Percentiles rank a stretch among this genome's conserved stretches.
These are phyloP conservation scores for Macrochelys suwanniensis DNA, from an alignment of 2,797 vertebrate genomes.

Conservation along the genomic window DNA sequence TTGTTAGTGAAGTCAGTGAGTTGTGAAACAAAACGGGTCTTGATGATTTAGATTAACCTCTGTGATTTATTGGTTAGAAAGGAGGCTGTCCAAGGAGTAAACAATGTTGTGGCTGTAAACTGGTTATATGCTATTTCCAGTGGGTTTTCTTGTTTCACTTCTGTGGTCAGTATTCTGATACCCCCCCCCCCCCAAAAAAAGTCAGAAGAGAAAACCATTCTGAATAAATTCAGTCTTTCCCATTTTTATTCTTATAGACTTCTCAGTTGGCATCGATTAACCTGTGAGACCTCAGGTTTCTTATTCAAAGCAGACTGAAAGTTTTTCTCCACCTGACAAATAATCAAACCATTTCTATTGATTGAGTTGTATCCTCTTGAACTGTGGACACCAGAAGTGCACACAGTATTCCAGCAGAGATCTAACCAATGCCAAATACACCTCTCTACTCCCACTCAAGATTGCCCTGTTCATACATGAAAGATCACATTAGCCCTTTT, in stretches of 20 bases:
- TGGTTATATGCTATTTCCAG: not conserved
- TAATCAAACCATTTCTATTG: not conserved
- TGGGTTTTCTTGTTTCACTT: not conserved
- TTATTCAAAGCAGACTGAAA: not conserved
- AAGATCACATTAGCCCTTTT: not conserved
- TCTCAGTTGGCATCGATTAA: not conserved
- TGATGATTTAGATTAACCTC: not conserved
- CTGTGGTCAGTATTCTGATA: not conserved
- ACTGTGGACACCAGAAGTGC: not conserved
- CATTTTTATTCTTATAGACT: not conserved
- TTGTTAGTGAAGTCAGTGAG: not conserved
- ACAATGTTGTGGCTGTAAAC: not conserved
- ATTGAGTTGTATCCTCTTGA: not conserved
- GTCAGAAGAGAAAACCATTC: not conserved
- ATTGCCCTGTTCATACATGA: not conserved
- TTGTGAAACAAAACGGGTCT: not conserved
- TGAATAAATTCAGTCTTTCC: not conserved
- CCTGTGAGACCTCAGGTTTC: accelerated
- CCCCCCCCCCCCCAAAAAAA: not conserved
- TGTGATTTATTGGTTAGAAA: not conserved
- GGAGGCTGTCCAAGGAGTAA: not conserved
- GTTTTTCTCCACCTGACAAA: not conserved
- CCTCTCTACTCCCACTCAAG: not conserved
- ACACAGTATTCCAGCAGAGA: not conserved
- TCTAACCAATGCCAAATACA: not conserved